phyloP scores from a whole-genome alignment of 1,140 invertebrate genomes.

The Aricia agestis region DNA sequence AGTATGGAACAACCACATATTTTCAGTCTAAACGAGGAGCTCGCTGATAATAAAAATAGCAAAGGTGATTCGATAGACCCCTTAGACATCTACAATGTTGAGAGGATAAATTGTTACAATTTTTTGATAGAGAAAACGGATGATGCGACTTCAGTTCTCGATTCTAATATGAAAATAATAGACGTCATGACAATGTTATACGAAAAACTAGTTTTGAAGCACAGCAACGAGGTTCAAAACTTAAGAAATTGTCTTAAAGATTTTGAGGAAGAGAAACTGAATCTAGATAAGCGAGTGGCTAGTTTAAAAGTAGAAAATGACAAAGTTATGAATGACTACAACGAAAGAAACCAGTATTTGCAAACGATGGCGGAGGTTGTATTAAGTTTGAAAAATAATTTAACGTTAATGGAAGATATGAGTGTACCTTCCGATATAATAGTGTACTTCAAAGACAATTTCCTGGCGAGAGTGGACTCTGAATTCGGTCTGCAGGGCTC shows the following conservation, averaged over 20 bases:
- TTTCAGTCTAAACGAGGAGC: conserved; percentile 35
- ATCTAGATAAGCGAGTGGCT: conserved; percentile 39
- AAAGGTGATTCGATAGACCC: conserved; percentile 28
- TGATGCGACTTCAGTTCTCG: conserved; percentile 35
- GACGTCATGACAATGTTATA: conserved; percentile 62
- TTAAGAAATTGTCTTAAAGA: conserved; percentile 54
- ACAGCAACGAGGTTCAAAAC: conserved; percentile 56
- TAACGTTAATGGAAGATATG: conserved; percentile 23
- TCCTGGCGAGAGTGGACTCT: conserved; percentile 46
- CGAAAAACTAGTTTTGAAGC: conserved; percentile 44
- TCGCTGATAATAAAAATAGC: conserved; percentile 20
- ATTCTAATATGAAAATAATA: conserved; percentile 49
- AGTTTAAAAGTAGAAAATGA: conserved; percentile 34
- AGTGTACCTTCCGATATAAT: conserved; percentile 26
- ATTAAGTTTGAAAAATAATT: conserved; percentile 28
- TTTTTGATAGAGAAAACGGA: conserved; percentile 50
- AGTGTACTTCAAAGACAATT: conserved; percentile 42
- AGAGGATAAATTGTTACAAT: conserved; percentile 56
- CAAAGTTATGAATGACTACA: conserved; percentile 33
- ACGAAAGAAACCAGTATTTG: conserved; percentile 37
- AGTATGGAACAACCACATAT: conserved; percentile 45
- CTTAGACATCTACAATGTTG: conserved; percentile 40
- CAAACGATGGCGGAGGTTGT: conserved; percentile 34
- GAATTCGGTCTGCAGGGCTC: conserved; percentile 42
- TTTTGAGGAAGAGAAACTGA: conserved; percentile 45